Evolutionary conservation across 2,888 invertebrate genomes (phyloP).

Genomic region (Diploptera punctata): DNA sequence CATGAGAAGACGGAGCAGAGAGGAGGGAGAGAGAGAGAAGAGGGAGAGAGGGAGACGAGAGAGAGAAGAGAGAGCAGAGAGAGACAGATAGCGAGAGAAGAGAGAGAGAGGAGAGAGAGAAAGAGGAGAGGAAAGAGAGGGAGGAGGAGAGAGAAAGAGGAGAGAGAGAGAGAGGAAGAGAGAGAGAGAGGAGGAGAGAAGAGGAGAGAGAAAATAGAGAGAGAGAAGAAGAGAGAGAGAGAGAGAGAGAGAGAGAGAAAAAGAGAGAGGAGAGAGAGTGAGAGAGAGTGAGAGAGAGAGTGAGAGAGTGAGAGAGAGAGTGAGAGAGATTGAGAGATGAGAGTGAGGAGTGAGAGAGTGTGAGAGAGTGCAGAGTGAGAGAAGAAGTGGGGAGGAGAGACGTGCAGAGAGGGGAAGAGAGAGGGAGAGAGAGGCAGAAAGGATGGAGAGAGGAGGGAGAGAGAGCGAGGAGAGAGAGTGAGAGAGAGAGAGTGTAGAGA

Average conservation of each 20-base stretch:
- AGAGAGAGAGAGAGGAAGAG: too few relatives aligned
- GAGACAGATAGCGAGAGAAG: constrained; percentile 54
- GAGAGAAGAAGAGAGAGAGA: neutral
- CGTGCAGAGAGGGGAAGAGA: neutral
- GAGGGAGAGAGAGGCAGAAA: neutral
- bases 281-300: constrained; percentile 57
- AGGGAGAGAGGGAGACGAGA: constrained; percentile 51
- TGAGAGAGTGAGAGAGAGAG: neutral
- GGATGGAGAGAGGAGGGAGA: too few relatives aligned
- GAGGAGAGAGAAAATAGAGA: too few relatives aligned
- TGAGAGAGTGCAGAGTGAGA: neutral
- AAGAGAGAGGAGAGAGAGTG: constrained; percentile 75
- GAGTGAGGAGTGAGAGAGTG: neutral
- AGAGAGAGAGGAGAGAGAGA: constrained; percentile 53
- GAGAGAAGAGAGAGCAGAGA: constrained; percentile 59
- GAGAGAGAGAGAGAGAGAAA: constrained; percentile 76
- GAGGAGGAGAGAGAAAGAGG: too few relatives aligned
- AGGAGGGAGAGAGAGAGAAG: neutral
- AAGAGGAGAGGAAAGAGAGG: neutral
- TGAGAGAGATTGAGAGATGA: neutral
- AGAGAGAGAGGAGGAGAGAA: neutral
- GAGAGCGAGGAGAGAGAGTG: too few relatives aligned
- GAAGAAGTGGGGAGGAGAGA: neutral
- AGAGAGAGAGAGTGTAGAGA: neutral
- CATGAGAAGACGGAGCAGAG: neutral